A percentile compares a stretch with the other conserved stretches of the same genome.
phyloP scores from a whole-genome alignment of 2,888 invertebrate species.

The Cylloceria caligata region DNA sequence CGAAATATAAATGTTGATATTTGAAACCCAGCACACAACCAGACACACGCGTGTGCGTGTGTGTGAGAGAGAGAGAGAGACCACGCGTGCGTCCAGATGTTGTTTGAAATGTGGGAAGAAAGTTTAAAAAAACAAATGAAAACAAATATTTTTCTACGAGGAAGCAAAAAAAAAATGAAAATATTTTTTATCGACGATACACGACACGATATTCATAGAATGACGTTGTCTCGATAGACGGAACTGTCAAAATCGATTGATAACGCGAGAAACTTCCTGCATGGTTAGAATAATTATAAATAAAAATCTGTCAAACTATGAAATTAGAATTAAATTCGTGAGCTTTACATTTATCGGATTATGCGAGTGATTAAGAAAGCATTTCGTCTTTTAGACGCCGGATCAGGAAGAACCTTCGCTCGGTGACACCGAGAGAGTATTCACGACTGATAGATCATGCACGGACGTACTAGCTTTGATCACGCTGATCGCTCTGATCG shows the following conservation, averaged over 20 bases:
- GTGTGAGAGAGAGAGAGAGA: too few species aligned
- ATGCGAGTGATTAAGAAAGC: not conserved
- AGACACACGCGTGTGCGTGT: too few species aligned
- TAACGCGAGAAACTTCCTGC: not conserved
- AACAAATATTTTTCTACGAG: too few species aligned
- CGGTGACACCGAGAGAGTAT: constrained; percentile 74
- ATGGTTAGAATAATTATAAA: not conserved
- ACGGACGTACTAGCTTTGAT: constrained; percentile 77
- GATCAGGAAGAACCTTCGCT: constrained; percentile 71
- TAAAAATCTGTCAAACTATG: not conserved
- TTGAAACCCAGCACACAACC: too few species aligned
- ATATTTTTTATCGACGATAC: too few species aligned
- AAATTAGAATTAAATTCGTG: not conserved
- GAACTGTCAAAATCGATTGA: not conserved
- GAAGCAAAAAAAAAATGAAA: too few species aligned
- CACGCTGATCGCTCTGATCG: constrained; percentile 73
- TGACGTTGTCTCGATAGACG: not conserved
- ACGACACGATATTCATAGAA: not conserved
- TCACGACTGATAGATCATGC: constrained; percentile 78
- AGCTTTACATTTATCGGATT: not conserved
- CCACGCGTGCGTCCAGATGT: too few species aligned
- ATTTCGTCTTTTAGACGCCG: constrained; percentile 72
- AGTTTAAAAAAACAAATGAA: too few species aligned
- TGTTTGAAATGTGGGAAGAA: too few species aligned
- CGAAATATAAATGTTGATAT: too few species aligned